Base-by-base conservation (phyloP, 2,113 vertebrate genomes). In the Otis tarda region DNA sequence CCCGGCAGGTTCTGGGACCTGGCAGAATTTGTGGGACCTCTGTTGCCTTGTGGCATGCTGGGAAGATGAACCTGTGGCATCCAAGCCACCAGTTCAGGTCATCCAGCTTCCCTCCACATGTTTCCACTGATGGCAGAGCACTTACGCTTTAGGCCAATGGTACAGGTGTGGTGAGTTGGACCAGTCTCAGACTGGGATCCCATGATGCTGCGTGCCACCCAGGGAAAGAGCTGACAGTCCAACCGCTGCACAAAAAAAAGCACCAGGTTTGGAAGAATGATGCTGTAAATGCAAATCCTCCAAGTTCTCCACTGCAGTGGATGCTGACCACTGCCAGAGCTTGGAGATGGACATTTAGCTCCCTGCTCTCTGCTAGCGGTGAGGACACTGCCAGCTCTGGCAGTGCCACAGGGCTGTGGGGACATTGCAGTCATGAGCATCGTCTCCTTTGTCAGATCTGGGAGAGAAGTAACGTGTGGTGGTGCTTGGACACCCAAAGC, bases 191-290 rank as follows among this genome's bases (percentile, higher is more conserved):
- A 4, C 28, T 33, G 77, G 30, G n/a, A 56, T 57, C 43, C 31
- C 35, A 4, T 13, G 15, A 5, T 1, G 1, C 49, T 52, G 35
- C 0, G 1, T n/a, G 9, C 0, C 3, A 25, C 53, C 14, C 11
- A 28, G 43, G 55, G 25, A 9, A 69, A 70, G 79, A 78, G 9
- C 45, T 76, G 49, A 8, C 11, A 31, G 49, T 13, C 22, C 69
- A 81, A 24, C 20, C 9, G 3, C 71, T 52, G 24, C 16, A 31
- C 8, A 28, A 25, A 53, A n/a, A 52, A 37, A 45, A 8, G 1
- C 45, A 45, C 14, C 14, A 9, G 4, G 13, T 24, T 17, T 74
- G 56, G n/a, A 52, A 75, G 25, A 56, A 14, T 2, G 20, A 63
- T n/a, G 52, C 20, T 75, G 61, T 24, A 63, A 27, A 31, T 30